These are phyloP conservation scores for Odobenus rosmarus DNA, from an alignment of 2,113 vertebrate genomes.

Conservation along the genomic window DNA sequence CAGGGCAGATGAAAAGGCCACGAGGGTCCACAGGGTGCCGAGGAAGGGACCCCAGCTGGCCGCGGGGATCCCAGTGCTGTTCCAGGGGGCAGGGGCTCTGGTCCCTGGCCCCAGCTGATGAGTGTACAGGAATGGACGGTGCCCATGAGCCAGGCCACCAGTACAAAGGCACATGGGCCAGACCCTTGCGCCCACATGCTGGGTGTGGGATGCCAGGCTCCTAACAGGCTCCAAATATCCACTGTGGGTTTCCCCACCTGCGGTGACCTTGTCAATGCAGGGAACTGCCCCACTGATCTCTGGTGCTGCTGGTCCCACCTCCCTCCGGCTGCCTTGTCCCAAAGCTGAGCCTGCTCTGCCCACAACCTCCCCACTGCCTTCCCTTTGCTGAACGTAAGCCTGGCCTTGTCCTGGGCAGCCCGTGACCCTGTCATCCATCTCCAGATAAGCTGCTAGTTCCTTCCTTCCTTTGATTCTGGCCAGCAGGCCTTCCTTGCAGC, in stretches of 20 bases:
- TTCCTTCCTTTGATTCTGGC: neutral
- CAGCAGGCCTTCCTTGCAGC: neutral
- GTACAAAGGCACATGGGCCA: neutral
- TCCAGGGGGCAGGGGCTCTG: neutral
- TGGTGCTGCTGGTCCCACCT: neutral
- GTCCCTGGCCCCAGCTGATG: rapidly evolving
- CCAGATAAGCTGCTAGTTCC: neutral
- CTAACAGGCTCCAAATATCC: neutral
- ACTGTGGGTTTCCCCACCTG: neutral
- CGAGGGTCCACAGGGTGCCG: conserved; percentile 84
- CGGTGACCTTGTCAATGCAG: neutral
- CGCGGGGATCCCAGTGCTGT: conserved; percentile 67
- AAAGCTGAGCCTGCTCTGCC: neutral
- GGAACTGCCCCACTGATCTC: neutral
- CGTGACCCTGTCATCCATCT: neutral
- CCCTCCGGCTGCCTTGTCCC: neutral
- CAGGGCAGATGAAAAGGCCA: conserved; percentile 82
- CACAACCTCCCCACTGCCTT: neutral
- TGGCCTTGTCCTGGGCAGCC: neutral
- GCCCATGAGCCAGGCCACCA: neutral
- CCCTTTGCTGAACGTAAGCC: neutral
- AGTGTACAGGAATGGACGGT: neutral
- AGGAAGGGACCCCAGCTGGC: conserved; percentile 80
- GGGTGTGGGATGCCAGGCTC: rapidly evolving
- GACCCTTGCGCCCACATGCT: neutral